Percentiles rank a stretch among this genome's conserved stretches.
These are phyloP conservation scores for Sparus aurata DNA, from an alignment of 2,797 vertebrate genomes.

Conservation along the genomic window DNA sequence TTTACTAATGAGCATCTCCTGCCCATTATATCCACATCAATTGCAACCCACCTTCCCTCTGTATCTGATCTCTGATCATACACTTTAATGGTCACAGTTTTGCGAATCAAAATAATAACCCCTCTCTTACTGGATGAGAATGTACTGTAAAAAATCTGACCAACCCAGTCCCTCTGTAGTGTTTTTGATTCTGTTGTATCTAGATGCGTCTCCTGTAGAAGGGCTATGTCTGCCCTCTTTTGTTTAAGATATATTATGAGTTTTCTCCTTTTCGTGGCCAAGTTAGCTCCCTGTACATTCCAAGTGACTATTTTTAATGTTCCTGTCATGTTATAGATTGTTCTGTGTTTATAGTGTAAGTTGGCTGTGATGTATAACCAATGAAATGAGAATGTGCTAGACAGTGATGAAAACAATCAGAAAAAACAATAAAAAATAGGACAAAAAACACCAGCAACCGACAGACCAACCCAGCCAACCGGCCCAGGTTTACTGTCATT, in stretches of 20 bases:
- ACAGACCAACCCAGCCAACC: too few relatives aligned
- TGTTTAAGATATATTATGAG: not conserved
- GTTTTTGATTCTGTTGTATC: constrained; percentile 1
- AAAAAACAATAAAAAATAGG: too few relatives aligned
- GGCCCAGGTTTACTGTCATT: too few relatives aligned
- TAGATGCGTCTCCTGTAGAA: not conserved
- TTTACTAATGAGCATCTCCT: not conserved
- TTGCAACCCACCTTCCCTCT: not conserved
- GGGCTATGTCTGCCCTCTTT: not conserved
- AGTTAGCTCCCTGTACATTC: not conserved
- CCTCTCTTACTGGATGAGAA: not conserved
- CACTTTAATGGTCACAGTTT: not conserved
- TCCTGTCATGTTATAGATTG: not conserved
- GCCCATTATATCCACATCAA: not conserved
- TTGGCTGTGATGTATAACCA: too few relatives aligned
- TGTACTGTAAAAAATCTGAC: constrained; percentile 7
- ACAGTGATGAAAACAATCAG: too few relatives aligned
- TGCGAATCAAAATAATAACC: not conserved
- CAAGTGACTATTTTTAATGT: constrained; percentile 4
- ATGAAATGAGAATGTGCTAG: too few relatives aligned
- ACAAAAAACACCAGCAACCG: too few relatives aligned
- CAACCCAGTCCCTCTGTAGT: not conserved
- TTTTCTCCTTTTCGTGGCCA: not conserved
- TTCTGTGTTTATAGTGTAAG: too few relatives aligned
- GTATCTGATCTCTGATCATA: not conserved